Evolutionary conservation across 2,888 invertebrate species (phyloP).

Genomic region (Microplitis manilae): DNA sequence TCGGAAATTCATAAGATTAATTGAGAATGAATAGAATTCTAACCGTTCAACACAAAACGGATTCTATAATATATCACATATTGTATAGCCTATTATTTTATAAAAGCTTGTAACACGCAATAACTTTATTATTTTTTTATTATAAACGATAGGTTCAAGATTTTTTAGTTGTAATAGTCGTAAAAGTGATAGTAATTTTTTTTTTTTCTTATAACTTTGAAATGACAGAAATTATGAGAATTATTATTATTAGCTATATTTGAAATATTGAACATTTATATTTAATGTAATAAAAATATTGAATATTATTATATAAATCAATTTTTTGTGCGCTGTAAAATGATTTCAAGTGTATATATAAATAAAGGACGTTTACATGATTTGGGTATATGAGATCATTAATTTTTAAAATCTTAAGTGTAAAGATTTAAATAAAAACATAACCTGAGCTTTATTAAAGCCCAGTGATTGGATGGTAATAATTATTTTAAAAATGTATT

Average conservation of each 20-base stretch:
- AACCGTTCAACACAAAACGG: not conserved
- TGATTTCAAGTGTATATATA: not conserved
- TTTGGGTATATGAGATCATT: not conserved
- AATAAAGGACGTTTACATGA: not conserved
- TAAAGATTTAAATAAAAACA: not conserved
- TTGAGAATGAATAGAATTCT: not conserved
- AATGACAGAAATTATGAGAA: not conserved
- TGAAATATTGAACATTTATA: not conserved
- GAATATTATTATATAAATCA: not conserved
- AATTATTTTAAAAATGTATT: not conserved
- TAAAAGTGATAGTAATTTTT: not conserved
- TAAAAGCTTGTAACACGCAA: not conserved
- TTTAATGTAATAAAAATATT: conserved; percentile 1
- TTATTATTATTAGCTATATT: not conserved
- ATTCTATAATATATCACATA: not conserved
- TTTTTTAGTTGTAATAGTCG: not conserved
- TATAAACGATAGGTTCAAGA: not conserved
- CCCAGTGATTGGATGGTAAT: not conserved
- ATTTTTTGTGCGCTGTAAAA: conserved; percentile 10
- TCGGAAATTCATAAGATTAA: not conserved
- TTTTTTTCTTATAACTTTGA: not conserved
- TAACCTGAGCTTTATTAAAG: not conserved
- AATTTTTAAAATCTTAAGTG: not conserved
- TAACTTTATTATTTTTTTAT: not conserved
- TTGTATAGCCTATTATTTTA: not conserved